Percentiles rank a stretch among this genome's conserved stretches.
phyloP scores from a whole-genome alignment of 2,113 vertebrate genomes.

The Acinonyx jubatus region DNA sequence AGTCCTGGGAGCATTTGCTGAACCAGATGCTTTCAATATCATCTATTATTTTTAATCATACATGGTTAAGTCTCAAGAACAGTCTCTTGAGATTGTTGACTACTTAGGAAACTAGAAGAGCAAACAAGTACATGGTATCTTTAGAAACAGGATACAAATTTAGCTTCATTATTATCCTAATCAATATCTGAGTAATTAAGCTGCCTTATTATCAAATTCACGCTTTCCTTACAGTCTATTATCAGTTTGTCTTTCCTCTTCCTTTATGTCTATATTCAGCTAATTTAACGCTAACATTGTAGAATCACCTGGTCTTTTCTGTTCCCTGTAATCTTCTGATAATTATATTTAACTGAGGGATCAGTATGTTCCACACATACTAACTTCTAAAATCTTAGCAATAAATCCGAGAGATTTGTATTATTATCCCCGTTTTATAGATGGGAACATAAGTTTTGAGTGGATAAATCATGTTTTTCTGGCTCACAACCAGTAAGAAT shows the following conservation, averaged over 20 bases:
- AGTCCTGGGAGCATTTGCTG: constrained; percentile 48
- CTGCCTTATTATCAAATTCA: constrained; percentile 75
- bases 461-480: not conserved
- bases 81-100: constrained; percentile 53
- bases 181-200: constrained; percentile 80
- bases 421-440: constrained; percentile 13
- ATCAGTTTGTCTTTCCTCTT: constrained; percentile 64
- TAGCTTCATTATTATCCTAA: constrained; percentile 70
- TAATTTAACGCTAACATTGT: constrained; percentile 61
- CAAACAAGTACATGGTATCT: not conserved
- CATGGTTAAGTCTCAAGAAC: constrained; percentile 30
- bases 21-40: constrained; percentile 52
- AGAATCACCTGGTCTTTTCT: constrained; percentile 32
- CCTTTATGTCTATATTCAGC: constrained; percentile 45
- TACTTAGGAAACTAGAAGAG: constrained; percentile 62
- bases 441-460: not conserved
- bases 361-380: not conserved
- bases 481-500: not conserved
- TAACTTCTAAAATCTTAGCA: constrained; percentile 10
- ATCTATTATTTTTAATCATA: constrained; percentile 66
- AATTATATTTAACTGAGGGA: constrained; percentile 13
- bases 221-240: constrained; percentile 76
- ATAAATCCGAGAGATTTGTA: not conserved
- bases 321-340: not conserved
- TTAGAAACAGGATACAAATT: constrained; percentile 74